Evolutionary conservation across 23 tunicate species (phyloP).

Genomic region (Botrylloides violaceus): DNA sequence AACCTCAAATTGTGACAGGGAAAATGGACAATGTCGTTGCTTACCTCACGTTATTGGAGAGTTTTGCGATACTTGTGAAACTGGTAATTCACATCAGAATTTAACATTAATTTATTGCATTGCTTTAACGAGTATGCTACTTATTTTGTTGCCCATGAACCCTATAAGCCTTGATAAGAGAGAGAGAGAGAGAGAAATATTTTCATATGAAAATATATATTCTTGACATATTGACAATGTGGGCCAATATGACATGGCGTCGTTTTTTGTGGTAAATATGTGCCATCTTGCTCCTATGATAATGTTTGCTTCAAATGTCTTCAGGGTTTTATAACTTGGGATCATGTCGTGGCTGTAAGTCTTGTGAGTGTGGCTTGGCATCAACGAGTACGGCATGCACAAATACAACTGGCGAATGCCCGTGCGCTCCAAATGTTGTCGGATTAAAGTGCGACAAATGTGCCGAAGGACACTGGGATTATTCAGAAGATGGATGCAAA

Average conservation of each 20-base stretch:
- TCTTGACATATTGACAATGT: too few species aligned
- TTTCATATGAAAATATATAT: too few species aligned
- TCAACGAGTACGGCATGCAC: slow-evolving; percentile 42
- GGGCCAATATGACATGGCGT: too few species aligned
- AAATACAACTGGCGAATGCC: slow-evolving; percentile 56
- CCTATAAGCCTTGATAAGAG: too few species aligned
- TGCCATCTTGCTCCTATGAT: too few species aligned
- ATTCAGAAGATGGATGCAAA: slow-evolving; percentile 65
- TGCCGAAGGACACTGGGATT: slow-evolving; percentile 87
- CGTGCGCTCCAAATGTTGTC: slow-evolving; percentile 90
- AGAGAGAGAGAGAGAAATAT: too few species aligned
- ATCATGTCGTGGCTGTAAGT: slow-evolving; percentile 58
- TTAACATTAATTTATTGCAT: too few species aligned
- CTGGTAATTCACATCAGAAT: background rate
- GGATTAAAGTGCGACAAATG: slow-evolving; percentile 92
- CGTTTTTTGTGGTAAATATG: too few species aligned
- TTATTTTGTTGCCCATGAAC: too few species aligned
- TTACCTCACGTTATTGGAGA: slow-evolving; percentile 45
- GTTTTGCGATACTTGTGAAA: slow-evolving; percentile 23
- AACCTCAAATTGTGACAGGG: slow-evolving; percentile 46
- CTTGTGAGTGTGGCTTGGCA: slow-evolving; percentile 50
- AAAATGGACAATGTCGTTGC: slow-evolving; percentile 53
- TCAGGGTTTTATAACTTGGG: slow-evolving; percentile 51
- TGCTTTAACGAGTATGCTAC: too few species aligned
- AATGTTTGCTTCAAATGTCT: too few species aligned